A percentile compares a stretch with the other conserved stretches of the same genome.
These are phyloP conservation scores for Ornithorhynchus anatinus DNA, from an alignment of 2,113 vertebrate genomes.

Conservation along the genomic window DNA sequence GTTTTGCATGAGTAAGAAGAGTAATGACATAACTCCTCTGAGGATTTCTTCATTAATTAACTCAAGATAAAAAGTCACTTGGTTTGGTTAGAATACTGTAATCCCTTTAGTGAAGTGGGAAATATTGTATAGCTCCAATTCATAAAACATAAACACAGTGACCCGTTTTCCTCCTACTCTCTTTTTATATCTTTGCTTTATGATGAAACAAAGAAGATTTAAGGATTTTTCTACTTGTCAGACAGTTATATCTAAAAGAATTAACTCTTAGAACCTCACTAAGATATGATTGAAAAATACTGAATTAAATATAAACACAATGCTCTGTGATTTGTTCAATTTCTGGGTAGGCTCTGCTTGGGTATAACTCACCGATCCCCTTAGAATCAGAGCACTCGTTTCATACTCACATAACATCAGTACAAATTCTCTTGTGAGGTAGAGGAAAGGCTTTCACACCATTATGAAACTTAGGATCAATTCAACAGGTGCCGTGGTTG, in stretches of 20 bases:
- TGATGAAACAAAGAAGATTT: neutral
- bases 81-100: slow-evolving; percentile 25
- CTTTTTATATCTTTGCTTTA: neutral
- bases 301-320: neutral
- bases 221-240: neutral
- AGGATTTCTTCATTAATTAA: slow-evolving; percentile 54
- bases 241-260: neutral
- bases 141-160: neutral
- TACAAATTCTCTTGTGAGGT: too few species aligned
- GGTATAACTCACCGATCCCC: neutral
- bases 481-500: neutral
- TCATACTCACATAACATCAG: neutral
- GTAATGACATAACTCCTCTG: neutral
- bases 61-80: slow-evolving; percentile 33
- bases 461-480: neutral
- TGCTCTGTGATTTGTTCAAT: neutral
- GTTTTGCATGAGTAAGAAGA: slow-evolving; percentile 24
- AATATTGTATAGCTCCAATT: slow-evolving; percentile 15
- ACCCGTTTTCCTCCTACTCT: neutral
- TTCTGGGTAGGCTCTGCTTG: neutral
- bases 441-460: neutral
- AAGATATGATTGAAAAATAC: neutral
- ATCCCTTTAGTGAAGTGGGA: slow-evolving; percentile 19
- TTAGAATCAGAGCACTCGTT: neutral
- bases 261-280: neutral